Evolutionary conservation across 2,888 invertebrate species (phyloP), one percentile per base, ranked within the genome.

Genomic region (Parochlus steinenii): DNA sequence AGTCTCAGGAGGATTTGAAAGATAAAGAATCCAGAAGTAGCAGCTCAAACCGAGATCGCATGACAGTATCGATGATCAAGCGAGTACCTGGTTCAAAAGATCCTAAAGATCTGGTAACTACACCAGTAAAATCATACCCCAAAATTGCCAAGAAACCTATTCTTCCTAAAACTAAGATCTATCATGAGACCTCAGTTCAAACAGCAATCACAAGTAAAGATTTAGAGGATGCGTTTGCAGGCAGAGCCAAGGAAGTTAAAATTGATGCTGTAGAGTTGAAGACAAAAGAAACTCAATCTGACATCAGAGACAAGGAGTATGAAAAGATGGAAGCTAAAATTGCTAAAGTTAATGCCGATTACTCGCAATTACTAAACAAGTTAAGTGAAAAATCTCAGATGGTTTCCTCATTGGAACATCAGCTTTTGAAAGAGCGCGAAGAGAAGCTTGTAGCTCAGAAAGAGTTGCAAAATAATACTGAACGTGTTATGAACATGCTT

Each of bases 111-210:
- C 47, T 46, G 8, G n/a, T n/a, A n/a, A n/a, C n/a, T n/a, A 47
- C 49, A 3, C 47, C 45, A 1, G 33, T 50, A 31, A 67, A 63
- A 44, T 57, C 52, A 35, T 64, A 62, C 44, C 57, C 64, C n/a
- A 57, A 59, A 28, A 31, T 36, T 4, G 37, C 42, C 7, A 55
- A 55, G 39, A 56, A 56, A 43, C 51, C 53, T 37, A 42, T 46
- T 1, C 35, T 41, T 2, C 54, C 62, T 20, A 69, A 67, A 50
- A 74, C 77, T 2, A 66, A 72, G 48, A 85, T 86, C 43, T 85
- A 80, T 53, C 82, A 83, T 44, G 86, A 86, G 56, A 77, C 69
- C 22, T 65, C 70, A 31, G 67, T 71, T 10, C 86, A 86, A 54
- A 86, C 86, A 2, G 77, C 76, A 16, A 56, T 86, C 33, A 69